Base-by-base conservation (phyloP, 2,888 invertebrate species). In the Anagyrus pseudococci region DNA sequence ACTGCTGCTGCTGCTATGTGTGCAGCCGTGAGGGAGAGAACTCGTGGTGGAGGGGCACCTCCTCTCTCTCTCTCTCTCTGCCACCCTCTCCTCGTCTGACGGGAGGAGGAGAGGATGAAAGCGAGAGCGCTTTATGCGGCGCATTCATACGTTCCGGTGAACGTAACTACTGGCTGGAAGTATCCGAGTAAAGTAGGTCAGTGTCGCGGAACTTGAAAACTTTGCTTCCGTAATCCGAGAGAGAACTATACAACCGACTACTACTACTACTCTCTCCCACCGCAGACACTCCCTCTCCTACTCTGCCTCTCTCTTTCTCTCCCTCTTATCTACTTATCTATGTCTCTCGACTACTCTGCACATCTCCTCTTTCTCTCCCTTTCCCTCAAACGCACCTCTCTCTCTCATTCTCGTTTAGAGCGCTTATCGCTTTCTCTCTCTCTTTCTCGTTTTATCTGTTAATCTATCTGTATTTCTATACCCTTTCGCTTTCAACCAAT, bases 121-220 rank as follows among this genome's bases (percentile, higher is more conserved):
- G 77, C 74, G 77, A 77, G 77, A 77, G 76, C 75, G 72, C 72
- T 74, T 74, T 73, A 71, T 72, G 73, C 74, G 69, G 72, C 69
- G 75, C 73, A 77, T 78, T 77, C 75, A 75, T 77, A 77, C 73
- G 72, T 77, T 73, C 73, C 74, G 74, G 69, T 73, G 75, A 77
- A 75, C 77, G 76, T 77, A 76, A 77, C 77, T 77, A 75, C 75
- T 73, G 74, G 72, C 74, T 74, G 73, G 40, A 25, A 73, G 75
- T 72, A 72, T 71, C 69, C 67, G 68, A 74, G 73, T 70, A 78
- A 79, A 79, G 78, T 80, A 78, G 79, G 79, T 80, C 79, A 79
- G 78, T 79, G 79, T 80, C 79, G 78, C 75, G 77, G 78, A 79
- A 79, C 79, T 79, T 78, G 79, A 79, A 80, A 80, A 80, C 77